A percentile compares a stretch with the other conserved stretches of the same genome.
Evolutionary conservation across 2,797 vertebrate species (phyloP).

Genomic region (Amblyraja radiata): DNA sequence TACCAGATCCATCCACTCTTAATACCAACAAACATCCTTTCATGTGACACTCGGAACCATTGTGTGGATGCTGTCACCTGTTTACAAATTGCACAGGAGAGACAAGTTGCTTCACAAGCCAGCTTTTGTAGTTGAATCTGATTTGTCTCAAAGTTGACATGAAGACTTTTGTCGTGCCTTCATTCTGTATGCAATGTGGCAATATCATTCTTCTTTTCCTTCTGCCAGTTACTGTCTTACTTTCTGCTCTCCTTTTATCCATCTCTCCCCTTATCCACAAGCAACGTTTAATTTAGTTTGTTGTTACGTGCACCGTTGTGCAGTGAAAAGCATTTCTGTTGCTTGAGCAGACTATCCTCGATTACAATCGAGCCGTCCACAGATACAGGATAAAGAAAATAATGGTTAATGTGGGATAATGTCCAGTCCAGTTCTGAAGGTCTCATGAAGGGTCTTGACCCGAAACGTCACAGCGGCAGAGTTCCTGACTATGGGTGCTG

Average conservation of each 20-base stretch:
- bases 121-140: neutral
- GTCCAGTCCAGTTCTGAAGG: no score
- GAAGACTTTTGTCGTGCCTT: neutral
- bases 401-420: no score
- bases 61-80: neutral
- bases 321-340: no score
- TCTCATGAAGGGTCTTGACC: no score
- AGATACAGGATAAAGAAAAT: no score
- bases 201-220: neutral
- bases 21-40: neutral
- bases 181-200: neutral
- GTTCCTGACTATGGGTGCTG: no score
- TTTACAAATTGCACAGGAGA: neutral
- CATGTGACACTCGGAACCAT: neutral
- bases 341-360: no score
- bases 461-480: no score
- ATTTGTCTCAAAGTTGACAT: neutral
- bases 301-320: no score
- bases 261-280: neutral
- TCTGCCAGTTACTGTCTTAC: neutral
- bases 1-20: neutral
- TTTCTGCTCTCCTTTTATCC: neutral
- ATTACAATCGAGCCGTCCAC: no score
- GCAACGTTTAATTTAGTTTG: neutral
- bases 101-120: neutral